A percentile compares a stretch with the other conserved stretches of the same genome.
These are phyloP conservation scores for Cydia pomonella DNA, from an alignment of 1,140 invertebrate genomes.

Conservation along the genomic window DNA sequence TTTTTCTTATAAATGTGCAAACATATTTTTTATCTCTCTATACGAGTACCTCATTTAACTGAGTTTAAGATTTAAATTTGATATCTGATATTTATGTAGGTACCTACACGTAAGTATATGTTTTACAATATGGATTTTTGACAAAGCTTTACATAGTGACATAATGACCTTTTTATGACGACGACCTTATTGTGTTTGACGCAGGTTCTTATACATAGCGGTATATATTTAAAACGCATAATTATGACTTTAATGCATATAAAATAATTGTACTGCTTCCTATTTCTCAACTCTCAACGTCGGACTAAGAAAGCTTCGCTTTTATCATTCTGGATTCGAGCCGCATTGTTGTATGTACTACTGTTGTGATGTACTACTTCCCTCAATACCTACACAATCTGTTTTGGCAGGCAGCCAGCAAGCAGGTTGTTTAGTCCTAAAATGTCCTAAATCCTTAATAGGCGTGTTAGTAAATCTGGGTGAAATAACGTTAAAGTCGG, in stretches of 20 bases:
- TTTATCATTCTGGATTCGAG: too few relatives aligned
- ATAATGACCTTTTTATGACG: neutral
- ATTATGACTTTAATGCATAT: neutral
- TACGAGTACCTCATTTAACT: too few relatives aligned
- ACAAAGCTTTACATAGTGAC: neutral
- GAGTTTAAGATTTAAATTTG: neutral
- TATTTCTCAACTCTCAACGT: too few relatives aligned
- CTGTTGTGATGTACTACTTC: neutral
- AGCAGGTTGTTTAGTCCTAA: neutral
- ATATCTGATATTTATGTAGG: neutral
- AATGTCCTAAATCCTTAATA: conserved; percentile 14
- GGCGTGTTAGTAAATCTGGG: conserved; percentile 52
- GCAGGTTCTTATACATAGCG: neutral
- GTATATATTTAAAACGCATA: neutral
- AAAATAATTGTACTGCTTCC: neutral
- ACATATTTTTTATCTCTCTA: too few relatives aligned
- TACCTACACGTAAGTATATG: too few relatives aligned
- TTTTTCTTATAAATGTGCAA: neutral
- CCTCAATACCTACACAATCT: neutral
- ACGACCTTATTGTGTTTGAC: neutral
- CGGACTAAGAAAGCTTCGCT: too few relatives aligned
- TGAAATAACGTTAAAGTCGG: conserved; percentile 62
- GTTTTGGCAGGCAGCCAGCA: neutral
- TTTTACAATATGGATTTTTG: neutral
- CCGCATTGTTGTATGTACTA: too few relatives aligned